Evolutionary conservation across 37 sponge, comb jelly and placozoan genomes (phyloP), one percentile per base, ranked within the genome.

Genomic region (Agelas oroides): DNA sequence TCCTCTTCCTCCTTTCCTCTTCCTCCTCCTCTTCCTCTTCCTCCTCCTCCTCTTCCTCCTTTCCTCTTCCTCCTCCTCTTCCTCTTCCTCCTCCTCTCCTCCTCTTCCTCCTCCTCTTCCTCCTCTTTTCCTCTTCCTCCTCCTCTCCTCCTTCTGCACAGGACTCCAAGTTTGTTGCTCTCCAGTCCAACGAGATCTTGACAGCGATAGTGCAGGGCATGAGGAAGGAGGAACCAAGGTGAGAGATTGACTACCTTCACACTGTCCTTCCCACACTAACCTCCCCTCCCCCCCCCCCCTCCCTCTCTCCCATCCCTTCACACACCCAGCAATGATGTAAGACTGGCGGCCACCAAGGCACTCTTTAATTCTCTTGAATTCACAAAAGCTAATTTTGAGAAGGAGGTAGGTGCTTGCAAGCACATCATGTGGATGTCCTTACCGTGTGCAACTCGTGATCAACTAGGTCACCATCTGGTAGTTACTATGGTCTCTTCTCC

Each of bases 171-270:
- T 65, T 73, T 18, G 59, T 94, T 40, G 83, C 91, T 0, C 34
- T 59, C 8, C 79, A 93, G 46, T 84, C 99, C 34, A 97, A 99
- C 75, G 84, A 87, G 53, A 95, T 99, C 17, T 82, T 99, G 34
- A 99, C 99, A 2, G 97, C 96, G 59, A 94, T 99, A 52, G 94
- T 99, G 27, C 94, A 95, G 66, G 94, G 97, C 24, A 99, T 99
- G 99, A 81, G 97, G 61, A 97, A 97, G 59, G 99, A 99, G 55
- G 99, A 99, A 41, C 90, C 94, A 64, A 94, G 83, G 95, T 94
- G 31, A 13, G 85, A 16, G 36, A 20, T 2, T 64, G 5, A 46
- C 3, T 20, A 35, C 37, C 20, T 65, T 65, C 37, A 52, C 75
- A 3, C 53, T 74, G 24, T 46, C 30, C 23, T 74, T 40, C 11